Percentiles rank a stretch among this genome's conserved stretches.
Conservation (phyloP, 2,113 vertebrate genomes). For the Mystacornis crossleyi region DNA sequence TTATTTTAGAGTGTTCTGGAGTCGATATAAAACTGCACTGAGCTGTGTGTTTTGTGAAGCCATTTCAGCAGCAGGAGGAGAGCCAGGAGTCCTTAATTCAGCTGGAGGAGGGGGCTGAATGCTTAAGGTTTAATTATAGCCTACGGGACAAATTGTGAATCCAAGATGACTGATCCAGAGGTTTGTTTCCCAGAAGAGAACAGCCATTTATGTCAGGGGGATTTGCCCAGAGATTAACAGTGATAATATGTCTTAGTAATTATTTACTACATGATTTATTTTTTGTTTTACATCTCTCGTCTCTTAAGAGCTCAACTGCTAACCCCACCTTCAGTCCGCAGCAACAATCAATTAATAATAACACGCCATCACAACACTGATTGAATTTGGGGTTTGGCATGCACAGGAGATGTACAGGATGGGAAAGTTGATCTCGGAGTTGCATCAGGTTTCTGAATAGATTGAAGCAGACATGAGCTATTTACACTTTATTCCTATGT, state of each 20-base stretch:
- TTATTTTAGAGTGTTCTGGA: background rate
- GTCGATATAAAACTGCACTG: background rate
- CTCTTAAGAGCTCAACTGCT: slow-evolving; percentile 20
- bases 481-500: slow-evolving; percentile 47
- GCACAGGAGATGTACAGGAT: background rate
- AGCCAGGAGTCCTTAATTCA: background rate
- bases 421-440: background rate
- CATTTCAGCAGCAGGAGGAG: background rate
- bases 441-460: background rate
- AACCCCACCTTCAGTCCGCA: background rate
- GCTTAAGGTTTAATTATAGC: slow-evolving; percentile 17
- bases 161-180: background rate
- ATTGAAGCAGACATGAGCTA: slow-evolving; percentile 11
- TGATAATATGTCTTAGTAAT: slow-evolving; percentile 44
- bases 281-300: slow-evolving; percentile 8
- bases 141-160: background rate
- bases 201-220: background rate
- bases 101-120: background rate
- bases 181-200: slow-evolving; percentile 6
- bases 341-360: slow-evolving; percentile 7
- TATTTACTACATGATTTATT: slow-evolving; percentile 45
- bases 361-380: fast-evolving
- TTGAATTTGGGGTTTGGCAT: background rate
- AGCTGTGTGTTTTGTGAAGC: background rate
- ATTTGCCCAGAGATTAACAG: slow-evolving; percentile 51